phyloP scores from a whole-genome alignment of 1,140 invertebrate genomes.

The Arctopsyche grandis region DNA sequence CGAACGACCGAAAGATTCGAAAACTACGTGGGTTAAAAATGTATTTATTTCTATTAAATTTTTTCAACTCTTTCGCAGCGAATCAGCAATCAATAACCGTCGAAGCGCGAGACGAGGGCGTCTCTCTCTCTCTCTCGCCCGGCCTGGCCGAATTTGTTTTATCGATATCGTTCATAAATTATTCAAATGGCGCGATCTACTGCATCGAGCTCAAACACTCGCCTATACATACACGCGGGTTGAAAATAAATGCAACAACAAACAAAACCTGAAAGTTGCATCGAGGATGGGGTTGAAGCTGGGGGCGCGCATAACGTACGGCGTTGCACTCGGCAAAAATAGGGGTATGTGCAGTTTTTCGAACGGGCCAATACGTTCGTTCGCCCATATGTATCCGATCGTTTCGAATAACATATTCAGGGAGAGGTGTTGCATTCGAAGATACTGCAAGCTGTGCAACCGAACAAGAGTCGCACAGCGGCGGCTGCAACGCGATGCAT shows the following conservation, averaged over 20 bases:
- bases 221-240: background rate
- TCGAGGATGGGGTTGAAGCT: background rate
- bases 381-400: background rate
- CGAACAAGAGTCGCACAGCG: conserved; percentile 1
- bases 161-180: conserved; percentile 32
- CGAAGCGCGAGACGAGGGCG: background rate
- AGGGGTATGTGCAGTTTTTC: conserved; percentile 8
- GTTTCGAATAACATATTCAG: conserved; percentile 39
- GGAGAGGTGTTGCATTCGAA: conserved; percentile 24
- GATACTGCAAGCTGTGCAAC: no score
- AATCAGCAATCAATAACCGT: conserved; percentile 7
- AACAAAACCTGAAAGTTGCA: conserved; percentile 11
- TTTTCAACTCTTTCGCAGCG: background rate
- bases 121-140: background rate
- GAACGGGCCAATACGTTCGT: conserved; percentile 28
- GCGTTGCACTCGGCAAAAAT: background rate
- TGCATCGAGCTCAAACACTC: background rate
- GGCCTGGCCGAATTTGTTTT: conserved; percentile 21
- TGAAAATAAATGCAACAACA: conserved; percentile 17
- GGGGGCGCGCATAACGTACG: no score
- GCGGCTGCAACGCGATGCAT: background rate
- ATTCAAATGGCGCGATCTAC: conserved; percentile 14
- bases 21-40: background rate
- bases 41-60: background rate
- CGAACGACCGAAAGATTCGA: no score